These are phyloP conservation scores for Drosophila sucinea DNA, from an alignment of 1,140 invertebrate species.

Conservation along the genomic window DNA sequence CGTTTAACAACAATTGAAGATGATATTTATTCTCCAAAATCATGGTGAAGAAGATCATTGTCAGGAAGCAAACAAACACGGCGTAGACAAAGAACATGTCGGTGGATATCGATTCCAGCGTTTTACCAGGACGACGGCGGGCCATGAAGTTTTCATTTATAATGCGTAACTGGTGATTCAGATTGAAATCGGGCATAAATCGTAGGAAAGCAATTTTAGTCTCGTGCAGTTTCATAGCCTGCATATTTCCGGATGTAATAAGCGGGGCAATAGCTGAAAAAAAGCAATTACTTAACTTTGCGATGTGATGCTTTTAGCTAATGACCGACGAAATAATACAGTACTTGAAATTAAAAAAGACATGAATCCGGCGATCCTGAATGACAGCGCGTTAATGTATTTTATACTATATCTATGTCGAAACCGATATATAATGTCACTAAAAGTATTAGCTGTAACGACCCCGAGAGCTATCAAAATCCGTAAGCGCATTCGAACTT, in stretches of 20 bases:
- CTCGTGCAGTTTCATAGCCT: conserved; percentile 67
- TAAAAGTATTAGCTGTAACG: too few relatives aligned
- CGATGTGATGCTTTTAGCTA: background rate
- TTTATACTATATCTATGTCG: too few relatives aligned
- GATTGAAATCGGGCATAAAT: conserved; percentile 77
- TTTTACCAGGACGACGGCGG: conserved; percentile 19
- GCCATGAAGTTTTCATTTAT: conserved; percentile 77
- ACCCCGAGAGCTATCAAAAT: too few relatives aligned
- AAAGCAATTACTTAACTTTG: background rate
- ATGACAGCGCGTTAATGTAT: too few relatives aligned
- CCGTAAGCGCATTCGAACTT: too few relatives aligned
- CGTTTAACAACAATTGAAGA: conserved; percentile 33
- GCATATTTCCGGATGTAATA: conserved; percentile 65
- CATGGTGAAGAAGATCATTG: conserved; percentile 62
- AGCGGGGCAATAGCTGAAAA: conserved; percentile 68
- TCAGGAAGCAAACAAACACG: conserved; percentile 32
- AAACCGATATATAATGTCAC: too few relatives aligned
- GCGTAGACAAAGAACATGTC: conserved; percentile 66
- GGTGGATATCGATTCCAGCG: conserved; percentile 14
- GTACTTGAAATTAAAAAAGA: background rate
- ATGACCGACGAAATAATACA: background rate
- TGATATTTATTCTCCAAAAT: conserved; percentile 69
- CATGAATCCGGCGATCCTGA: too few relatives aligned
- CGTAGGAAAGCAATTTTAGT: conserved; percentile 64
- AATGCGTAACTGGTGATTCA: conserved; percentile 75